These are phyloP conservation scores for Atrichornis clamosus DNA, from an alignment of 2,113 vertebrate species.

Conservation along the genomic window DNA sequence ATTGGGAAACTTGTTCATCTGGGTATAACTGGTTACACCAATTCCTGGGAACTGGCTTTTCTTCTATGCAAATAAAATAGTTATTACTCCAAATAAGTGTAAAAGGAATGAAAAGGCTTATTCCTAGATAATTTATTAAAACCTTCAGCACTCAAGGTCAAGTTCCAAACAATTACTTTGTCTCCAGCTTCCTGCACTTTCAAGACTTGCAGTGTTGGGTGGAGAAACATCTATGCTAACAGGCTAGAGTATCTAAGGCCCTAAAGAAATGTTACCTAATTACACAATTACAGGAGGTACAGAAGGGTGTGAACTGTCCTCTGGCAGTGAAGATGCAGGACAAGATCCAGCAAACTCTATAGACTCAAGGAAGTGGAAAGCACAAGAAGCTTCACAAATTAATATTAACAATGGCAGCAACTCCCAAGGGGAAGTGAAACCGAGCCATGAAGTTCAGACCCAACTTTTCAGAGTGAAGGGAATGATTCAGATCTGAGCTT, in stretches of 20 bases:
- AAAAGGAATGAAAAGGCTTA: constrained; percentile 51
- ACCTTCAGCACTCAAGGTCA: constrained; percentile 28
- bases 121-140: constrained; percentile 49
- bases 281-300: constrained; percentile 44
- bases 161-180: constrained; percentile 33
- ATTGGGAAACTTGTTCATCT: neutral
- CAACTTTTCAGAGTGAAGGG: neutral
- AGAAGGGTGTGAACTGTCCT: constrained; percentile 59
- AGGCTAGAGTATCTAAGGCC: constrained; percentile 40
- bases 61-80: constrained; percentile 34
- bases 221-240: constrained; percentile 39
- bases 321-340: constrained; percentile 49
- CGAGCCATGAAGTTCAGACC: neutral
- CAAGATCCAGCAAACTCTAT: constrained; percentile 56
- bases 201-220: neutral
- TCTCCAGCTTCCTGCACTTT: constrained; percentile 46
- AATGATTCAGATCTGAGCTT: constrained; percentile 30
- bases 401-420: constrained; percentile 26
- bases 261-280: constrained; percentile 52
- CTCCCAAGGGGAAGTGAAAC: constrained; percentile 55
- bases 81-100: constrained; percentile 36
- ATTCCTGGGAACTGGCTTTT: constrained; percentile 41
- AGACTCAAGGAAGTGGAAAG: constrained; percentile 60
- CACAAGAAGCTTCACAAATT: constrained; percentile 37
- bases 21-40: neutral